phyloP scores from a whole-genome alignment of 2,113 vertebrate species.

The Siniperca knerii region DNA sequence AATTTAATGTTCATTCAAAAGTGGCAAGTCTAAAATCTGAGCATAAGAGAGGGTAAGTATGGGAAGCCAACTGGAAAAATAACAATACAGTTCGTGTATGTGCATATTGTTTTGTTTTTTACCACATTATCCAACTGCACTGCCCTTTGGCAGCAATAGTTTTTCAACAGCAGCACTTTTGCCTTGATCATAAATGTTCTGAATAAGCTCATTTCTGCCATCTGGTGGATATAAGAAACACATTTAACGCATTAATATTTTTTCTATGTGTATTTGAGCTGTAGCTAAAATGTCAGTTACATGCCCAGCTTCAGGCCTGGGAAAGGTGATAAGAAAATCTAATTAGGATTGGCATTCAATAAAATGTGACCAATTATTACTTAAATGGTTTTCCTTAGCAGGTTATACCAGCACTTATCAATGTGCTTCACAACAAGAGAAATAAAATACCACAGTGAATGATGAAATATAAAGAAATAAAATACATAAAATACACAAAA shows the following conservation, averaged over 20 bases:
- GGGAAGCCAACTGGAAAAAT: neutral
- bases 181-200: neutral
- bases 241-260: no score
- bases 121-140: neutral
- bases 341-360: constrained; percentile 26
- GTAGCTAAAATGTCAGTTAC: constrained; percentile 12
- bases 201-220: constrained; percentile 50
- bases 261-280: neutral
- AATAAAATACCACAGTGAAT: no score
- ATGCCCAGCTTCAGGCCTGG: neutral
- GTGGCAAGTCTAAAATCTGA: neutral
- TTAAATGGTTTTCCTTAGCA: constrained; percentile 5
- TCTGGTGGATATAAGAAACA: constrained; percentile 47
- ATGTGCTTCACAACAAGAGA: no score
- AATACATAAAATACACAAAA: no score
- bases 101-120: neutral
- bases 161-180: neutral
- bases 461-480: no score
- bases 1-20: neutral
- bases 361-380: neutral
- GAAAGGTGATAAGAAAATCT: constrained; percentile 43
- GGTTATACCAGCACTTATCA: neutral
- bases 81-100: neutral
- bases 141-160: neutral
- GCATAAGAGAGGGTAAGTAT: neutral